Evolutionary conservation across 1,140 invertebrate genomes (phyloP), one percentile per base, ranked within the genome.

Genomic region (Calephelis nemesis): DNA sequence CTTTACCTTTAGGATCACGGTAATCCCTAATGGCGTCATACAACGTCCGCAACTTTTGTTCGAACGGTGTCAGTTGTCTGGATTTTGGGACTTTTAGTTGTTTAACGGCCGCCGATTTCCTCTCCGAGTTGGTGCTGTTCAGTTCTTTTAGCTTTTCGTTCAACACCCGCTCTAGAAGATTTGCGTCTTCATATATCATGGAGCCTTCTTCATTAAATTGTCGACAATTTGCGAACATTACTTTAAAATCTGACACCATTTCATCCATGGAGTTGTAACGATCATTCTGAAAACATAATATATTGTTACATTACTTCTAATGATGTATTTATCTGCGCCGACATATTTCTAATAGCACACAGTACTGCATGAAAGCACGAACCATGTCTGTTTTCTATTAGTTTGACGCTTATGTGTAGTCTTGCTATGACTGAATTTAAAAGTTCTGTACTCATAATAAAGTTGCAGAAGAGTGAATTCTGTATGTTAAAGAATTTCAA

Each of bases 191-290:
- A 79, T 98, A 98, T 77, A 99, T 98, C 76, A 96, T 95, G 0
- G 98, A 99, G 40, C 96, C 96, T 91, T 99, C 98, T 91, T 99
- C 98, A 87, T 99, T 99, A 85, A 98, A 99, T 77, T 97, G 96
- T 0, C 97, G 95, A 81, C 98, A 99, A 90, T 99, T 99, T 63
- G 95, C 95, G 89, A 99, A 99, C 98, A 99, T 99, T 12, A 98
- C 92, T 70, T 95, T 93, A 76, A 95, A 95, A 83, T 94, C 94
- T 6, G 92, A 83, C 0, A 94, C 89, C 68, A 95, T 92, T 75
- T 95, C 94, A 58, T 94, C 93, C 0, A 95, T 82, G 10, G 91
- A 93, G 48, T 84, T 92, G 85, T 95, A 95, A 52, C 93, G 93
- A 72, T 95, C 94, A 12, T 90, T 92, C 90, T 92, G 78, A 42